Evolutionary conservation across 2,888 invertebrate species (phyloP).

Genomic region (Macaria liturata): DNA sequence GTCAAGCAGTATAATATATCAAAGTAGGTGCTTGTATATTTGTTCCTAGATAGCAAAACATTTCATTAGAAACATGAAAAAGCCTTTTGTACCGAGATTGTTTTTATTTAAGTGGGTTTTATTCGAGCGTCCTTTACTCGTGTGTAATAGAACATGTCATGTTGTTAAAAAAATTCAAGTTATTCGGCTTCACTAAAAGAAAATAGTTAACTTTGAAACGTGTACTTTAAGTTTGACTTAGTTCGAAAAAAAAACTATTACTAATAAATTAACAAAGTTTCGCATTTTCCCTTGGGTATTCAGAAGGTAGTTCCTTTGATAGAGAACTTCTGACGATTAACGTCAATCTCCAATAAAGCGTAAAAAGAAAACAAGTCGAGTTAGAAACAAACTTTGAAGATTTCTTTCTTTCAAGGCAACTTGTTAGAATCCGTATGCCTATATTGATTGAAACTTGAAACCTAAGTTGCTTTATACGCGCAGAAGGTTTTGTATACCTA

Average conservation of each 20-base stretch:
- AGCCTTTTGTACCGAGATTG: no score
- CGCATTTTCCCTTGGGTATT: slow-evolving; percentile 25
- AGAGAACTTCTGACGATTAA: slow-evolving; percentile 35
- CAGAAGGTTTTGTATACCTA: no score
- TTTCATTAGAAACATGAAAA: no score
- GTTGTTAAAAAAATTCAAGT: slow-evolving; percentile 24
- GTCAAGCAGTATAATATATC: no score
- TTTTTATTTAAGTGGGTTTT: no score
- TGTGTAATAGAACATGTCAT: slow-evolving; percentile 19
- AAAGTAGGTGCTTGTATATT: no score
- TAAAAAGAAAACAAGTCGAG: slow-evolving; percentile 39
- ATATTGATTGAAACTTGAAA: slow-evolving; percentile 16
- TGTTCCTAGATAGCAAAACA: no score
- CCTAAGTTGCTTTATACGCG: neutral
- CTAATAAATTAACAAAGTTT: slow-evolving; percentile 28
- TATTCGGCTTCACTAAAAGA: slow-evolving; percentile 14
- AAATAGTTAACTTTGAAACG: neutral
- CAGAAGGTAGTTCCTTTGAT: slow-evolving; percentile 27
- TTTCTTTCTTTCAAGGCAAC: slow-evolving; percentile 15
- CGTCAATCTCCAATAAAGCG: slow-evolving; percentile 39
- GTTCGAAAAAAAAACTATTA: slow-evolving; percentile 22
- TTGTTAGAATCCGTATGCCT: slow-evolving; percentile 10
- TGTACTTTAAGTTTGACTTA: slow-evolving; percentile 21
- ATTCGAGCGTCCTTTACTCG: slow-evolving; percentile 2
- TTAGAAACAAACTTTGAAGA: slow-evolving; percentile 21